Conservation (phyloP, 2,888 invertebrate genomes). For the Priapulus caudatus region DNA sequence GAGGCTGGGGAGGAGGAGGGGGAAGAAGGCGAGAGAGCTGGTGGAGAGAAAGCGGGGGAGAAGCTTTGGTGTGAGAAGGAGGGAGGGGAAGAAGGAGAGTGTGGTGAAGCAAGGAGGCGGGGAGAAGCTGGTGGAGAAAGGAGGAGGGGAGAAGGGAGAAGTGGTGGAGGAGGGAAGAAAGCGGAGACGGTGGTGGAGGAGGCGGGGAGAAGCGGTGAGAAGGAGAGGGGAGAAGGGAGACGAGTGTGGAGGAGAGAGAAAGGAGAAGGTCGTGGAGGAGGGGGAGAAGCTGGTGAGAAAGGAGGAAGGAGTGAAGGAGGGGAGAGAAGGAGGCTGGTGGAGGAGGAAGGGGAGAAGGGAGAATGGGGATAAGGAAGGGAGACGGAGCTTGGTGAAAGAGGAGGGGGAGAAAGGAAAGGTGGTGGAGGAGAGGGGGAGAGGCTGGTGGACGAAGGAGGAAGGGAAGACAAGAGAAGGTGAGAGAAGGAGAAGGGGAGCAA, state of each 20-base stretch:
- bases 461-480: too few species aligned
- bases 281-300: too few species aligned
- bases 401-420: slow-evolving; percentile 7
- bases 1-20: too few species aligned
- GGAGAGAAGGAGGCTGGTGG: too few species aligned
- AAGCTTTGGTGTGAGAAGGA: neutral
- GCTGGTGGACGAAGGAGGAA: too few species aligned
- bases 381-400: neutral
- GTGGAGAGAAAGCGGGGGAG: neutral
- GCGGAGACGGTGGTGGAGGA: neutral
- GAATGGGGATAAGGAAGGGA: neutral
- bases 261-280: too few species aligned
- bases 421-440: slow-evolving; percentile 5
- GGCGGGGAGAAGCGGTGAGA: neutral
- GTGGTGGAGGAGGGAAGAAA: too few species aligned
- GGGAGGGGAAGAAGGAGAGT: neutral
- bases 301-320: too few species aligned
- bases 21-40: too few species aligned
- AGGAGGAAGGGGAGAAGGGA: neutral
- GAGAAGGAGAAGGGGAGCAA: too few species aligned
- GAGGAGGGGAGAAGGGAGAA: neutral
- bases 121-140: too few species aligned
- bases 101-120: neutral
- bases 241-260: too few species aligned
- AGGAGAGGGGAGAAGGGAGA: slow-evolving; percentile 7